Evolutionary conservation across 2,113 vertebrate species (phyloP).

Genomic region (Colaptes auratus): DNA sequence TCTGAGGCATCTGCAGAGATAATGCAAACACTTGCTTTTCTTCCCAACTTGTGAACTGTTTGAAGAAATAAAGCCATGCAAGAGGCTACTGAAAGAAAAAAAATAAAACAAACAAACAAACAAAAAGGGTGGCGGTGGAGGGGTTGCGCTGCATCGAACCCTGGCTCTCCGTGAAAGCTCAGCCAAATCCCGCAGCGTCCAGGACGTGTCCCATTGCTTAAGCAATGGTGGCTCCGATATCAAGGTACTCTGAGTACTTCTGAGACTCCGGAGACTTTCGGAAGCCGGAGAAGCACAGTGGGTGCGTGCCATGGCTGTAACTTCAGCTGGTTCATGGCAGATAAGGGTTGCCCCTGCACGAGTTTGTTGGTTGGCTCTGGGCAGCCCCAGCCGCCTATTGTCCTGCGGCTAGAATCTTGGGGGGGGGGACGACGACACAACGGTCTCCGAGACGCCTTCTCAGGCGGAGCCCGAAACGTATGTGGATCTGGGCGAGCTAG

Average conservation of each 20-base stretch:
- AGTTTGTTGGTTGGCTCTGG: not conserved
- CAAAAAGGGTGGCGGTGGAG: not conserved
- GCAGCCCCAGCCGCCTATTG: not conserved
- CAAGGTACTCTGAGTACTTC: not conserved
- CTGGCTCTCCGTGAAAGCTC: not conserved
- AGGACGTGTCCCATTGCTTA: not conserved
- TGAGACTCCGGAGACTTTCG: not conserved
- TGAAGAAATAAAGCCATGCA: not conserved
- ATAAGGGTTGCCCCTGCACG: not conserved
- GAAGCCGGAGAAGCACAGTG: not conserved
- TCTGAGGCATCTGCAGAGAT: conserved; percentile 61
- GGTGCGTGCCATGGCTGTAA: not conserved
- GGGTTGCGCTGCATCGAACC: not conserved
- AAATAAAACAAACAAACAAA: not conserved
- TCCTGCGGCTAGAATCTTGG: rapidly evolving
- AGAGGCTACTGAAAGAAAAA: not conserved
- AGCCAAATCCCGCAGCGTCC: not conserved
- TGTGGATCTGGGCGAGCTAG: rapidly evolving
- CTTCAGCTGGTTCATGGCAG: not conserved
- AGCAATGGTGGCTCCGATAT: not conserved
- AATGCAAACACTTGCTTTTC: conserved; percentile 3
- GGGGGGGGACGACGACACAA: too few species aligned
- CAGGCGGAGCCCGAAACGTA: too few species aligned
- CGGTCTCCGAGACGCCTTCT: not conserved
- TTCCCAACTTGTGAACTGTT: not conserved